Evolutionary conservation across 2,888 invertebrate species (phyloP).

Genomic region (Agrochola circellaris): DNA sequence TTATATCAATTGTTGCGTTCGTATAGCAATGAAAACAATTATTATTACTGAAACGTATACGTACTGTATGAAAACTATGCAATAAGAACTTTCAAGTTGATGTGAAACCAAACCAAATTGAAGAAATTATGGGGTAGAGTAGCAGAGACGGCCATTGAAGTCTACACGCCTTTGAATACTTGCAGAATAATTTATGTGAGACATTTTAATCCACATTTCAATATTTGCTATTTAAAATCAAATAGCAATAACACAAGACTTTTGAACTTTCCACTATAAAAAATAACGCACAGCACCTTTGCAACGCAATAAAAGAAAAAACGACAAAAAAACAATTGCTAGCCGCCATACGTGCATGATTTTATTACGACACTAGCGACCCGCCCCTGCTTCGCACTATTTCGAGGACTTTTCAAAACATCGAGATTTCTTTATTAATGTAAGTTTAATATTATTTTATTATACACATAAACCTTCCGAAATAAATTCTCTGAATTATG

Average conservation of each 20-base stretch:
- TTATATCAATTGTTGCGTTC: too few relatives aligned
- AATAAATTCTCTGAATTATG: not conserved
- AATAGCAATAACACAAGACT: not conserved
- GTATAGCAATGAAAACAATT: too few relatives aligned
- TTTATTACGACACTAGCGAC: slow-evolving; percentile 83
- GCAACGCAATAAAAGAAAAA: slow-evolving; percentile 50
- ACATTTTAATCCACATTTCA: not conserved
- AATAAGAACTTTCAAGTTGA: too few relatives aligned
- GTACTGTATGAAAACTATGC: too few relatives aligned
- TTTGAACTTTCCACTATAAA: slow-evolving; percentile 28
- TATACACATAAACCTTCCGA: not conserved
- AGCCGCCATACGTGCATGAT: slow-evolving; percentile 82
- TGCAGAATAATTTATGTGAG: not conserved
- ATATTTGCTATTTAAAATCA: slow-evolving; percentile 8
- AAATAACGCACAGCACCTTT: slow-evolving; percentile 9
- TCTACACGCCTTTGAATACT: too few relatives aligned
- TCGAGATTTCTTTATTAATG: not conserved
- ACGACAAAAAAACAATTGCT: slow-evolving; percentile 68
- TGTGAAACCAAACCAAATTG: too few relatives aligned
- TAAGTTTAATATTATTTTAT: not conserved
- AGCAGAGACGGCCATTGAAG: too few relatives aligned
- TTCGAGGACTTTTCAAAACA: not conserved
- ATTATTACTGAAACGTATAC: too few relatives aligned
- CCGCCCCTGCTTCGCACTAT: not conserved
- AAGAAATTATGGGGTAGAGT: not conserved